Evolutionary conservation across 2,888 invertebrate genomes (phyloP).

Genomic region (Corbicula japonica): DNA sequence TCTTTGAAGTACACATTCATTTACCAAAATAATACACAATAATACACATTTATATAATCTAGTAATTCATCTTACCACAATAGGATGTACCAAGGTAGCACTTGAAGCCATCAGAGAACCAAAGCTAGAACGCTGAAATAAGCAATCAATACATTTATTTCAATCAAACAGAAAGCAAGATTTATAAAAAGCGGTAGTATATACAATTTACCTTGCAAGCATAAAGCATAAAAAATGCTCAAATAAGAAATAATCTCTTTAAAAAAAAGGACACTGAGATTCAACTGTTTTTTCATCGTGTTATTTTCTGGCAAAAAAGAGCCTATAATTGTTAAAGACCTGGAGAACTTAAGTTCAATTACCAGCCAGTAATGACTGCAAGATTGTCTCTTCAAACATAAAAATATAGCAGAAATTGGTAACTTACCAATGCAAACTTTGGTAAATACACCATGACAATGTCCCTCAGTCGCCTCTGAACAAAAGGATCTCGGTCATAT

Average conservation of each 20-base stretch:
- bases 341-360: no score
- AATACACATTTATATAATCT: not conserved
- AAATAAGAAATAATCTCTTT: not conserved
- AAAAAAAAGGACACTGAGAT: not conserved
- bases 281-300: not conserved
- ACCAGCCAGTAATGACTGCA: no score
- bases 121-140: slow-evolving; percentile 6
- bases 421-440: slow-evolving; percentile 39
- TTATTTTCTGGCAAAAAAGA: not conserved
- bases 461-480: slow-evolving; percentile 80
- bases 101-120: slow-evolving; percentile 17
- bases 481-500: slow-evolving; percentile 78
- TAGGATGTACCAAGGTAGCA: slow-evolving; percentile 69
- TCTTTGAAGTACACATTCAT: no score
- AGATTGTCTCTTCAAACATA: no score
- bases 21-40: no score
- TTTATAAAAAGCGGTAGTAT: not conserved
- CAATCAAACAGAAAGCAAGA: not conserved
- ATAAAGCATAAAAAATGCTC: not conserved
- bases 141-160: not conserved
- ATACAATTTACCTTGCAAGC: no score
- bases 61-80: slow-evolving; percentile 67
- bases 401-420: no score
- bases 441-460: slow-evolving; percentile 77
- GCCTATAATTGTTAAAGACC: not conserved